These are phyloP conservation scores for Micronycteris hirsuta DNA, from an alignment of 2,113 vertebrate species.

Conservation along the genomic window DNA sequence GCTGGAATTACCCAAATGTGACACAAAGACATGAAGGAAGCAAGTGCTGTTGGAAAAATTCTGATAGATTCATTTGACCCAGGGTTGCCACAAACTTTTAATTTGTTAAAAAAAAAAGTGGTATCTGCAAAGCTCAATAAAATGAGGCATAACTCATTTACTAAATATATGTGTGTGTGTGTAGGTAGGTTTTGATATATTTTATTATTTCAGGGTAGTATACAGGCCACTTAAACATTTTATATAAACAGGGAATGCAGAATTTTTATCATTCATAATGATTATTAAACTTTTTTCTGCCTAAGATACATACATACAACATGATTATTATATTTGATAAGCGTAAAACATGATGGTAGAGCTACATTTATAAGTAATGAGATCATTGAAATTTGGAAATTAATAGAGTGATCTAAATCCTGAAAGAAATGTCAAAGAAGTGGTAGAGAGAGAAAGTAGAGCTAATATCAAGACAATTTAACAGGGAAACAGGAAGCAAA, in stretches of 20 bases:
- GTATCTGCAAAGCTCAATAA: background rate
- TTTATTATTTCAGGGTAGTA: constrained; percentile 25
- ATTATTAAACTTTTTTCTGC: background rate
- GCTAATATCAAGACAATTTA: background rate
- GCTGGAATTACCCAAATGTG: background rate
- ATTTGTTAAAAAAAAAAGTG: background rate
- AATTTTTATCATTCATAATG: background rate
- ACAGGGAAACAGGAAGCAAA: background rate
- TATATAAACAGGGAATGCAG: background rate
- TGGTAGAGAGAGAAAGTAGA: background rate
- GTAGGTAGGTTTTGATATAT: background rate
- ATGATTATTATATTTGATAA: background rate
- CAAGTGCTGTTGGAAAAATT: background rate
- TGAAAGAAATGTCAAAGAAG: background rate
- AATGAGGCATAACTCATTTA: background rate
- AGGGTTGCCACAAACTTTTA: no score
- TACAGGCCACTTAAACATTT: background rate
- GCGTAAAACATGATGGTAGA: background rate
- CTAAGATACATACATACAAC: background rate
- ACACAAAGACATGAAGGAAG: background rate
- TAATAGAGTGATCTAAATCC: background rate
- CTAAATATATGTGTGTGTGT: background rate
- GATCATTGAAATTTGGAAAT: background rate
- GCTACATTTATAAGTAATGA: background rate
- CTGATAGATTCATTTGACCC: no score